Conservation (phyloP, 1,140 invertebrate species). For the Brachionus manjavacas region DNA sequence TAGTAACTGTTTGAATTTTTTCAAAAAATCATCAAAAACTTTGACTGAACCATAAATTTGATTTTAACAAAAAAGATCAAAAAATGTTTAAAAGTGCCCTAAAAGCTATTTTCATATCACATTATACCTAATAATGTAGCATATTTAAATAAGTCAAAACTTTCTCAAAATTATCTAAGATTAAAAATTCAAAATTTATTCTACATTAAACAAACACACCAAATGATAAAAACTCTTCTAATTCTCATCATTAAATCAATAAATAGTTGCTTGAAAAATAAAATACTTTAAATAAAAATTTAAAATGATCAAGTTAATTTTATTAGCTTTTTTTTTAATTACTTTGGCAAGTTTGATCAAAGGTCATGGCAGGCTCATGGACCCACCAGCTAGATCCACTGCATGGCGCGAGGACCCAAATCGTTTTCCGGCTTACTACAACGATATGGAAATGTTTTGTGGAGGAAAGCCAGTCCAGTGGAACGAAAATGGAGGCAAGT, state of each 20-base stretch:
- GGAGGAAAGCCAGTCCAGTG: slow-evolving; percentile 69
- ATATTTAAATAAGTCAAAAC: background rate
- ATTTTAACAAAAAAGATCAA: too few relatives aligned
- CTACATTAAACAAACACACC: background rate
- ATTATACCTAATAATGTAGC: background rate
- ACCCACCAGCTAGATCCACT: background rate
- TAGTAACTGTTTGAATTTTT: too few relatives aligned
- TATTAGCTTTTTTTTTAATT: background rate
- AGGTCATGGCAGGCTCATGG: slow-evolving; percentile 1
- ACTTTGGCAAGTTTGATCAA: background rate
- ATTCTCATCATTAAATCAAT: background rate
- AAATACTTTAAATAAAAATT: background rate
- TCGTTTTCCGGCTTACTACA: slow-evolving; percentile 69
- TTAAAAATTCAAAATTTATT: background rate
- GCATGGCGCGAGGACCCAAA: slow-evolving; percentile 68
- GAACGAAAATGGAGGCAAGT: slow-evolving; percentile 12
- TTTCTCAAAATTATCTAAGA: background rate
- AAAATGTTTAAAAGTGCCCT: too few relatives aligned
- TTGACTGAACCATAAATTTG: too few relatives aligned
- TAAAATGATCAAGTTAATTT: background rate
- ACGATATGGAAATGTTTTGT: slow-evolving; percentile 82
- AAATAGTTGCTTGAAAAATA: background rate
- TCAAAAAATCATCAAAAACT: too few relatives aligned
- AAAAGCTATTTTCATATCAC: background rate
- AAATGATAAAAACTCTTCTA: background rate